Conservation (phyloP, 2,888 invertebrate genomes). For the Lasioglossum vierecki region DNA sequence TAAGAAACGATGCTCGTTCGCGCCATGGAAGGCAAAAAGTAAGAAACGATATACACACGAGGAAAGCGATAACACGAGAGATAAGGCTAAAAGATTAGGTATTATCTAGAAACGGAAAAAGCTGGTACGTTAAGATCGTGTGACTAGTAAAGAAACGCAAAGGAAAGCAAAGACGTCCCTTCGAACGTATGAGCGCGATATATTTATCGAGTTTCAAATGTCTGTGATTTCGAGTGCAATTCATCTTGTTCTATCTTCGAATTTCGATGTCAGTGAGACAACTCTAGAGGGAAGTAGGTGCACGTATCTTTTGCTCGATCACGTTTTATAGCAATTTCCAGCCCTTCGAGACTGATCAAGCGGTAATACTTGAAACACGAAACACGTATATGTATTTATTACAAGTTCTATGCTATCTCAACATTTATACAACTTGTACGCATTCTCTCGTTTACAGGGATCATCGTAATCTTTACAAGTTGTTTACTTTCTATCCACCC, state of each 20-base stretch:
- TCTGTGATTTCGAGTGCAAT: neutral
- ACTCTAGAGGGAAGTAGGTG: neutral
- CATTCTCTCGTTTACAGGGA: neutral
- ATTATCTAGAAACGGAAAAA: conserved; percentile 42
- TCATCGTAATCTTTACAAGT: neutral
- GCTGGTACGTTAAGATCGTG: neutral
- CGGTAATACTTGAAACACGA: neutral
- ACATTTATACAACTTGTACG: neutral
- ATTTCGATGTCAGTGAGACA: neutral
- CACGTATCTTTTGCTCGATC: neutral
- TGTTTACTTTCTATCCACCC: neutral
- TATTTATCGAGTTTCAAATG: neutral
- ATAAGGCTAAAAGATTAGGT: conserved; percentile 38
- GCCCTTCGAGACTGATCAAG: neutral
- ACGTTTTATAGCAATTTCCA: neutral
- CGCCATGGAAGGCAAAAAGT: conserved; percentile 18
- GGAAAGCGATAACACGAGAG: conserved; percentile 26
- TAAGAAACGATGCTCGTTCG: neutral
- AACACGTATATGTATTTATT: neutral
- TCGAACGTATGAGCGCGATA: neutral
- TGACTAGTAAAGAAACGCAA: neutral
- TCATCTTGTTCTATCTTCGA: neutral
- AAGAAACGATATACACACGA: conserved; percentile 30
- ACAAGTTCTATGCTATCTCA: neutral
- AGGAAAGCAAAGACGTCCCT: neutral